Conservation (phyloP, 2,113 vertebrate genomes). For the Lycaon pictus region DNA sequence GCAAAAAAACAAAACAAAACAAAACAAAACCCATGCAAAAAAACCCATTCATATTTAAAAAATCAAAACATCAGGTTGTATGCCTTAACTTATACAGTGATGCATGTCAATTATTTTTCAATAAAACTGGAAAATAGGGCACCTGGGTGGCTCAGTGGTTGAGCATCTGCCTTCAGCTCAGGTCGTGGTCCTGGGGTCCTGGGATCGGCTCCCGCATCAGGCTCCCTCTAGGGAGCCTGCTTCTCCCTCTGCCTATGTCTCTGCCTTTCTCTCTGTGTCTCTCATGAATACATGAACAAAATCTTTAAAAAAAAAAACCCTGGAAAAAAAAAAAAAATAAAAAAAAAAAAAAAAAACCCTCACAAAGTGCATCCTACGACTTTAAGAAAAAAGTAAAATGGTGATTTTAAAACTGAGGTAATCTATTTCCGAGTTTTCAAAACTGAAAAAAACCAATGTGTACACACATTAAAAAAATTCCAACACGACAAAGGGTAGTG, state of each 20-base stretch:
- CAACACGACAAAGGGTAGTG: background rate
- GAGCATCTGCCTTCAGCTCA: too few species aligned
- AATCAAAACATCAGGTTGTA: background rate
- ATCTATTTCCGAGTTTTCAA: constrained; percentile 11
- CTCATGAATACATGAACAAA: too few species aligned
- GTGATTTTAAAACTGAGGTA: constrained; percentile 10
- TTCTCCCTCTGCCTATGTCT: too few species aligned
- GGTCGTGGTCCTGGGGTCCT: too few species aligned
- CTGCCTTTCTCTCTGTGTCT: too few species aligned
- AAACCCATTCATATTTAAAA: background rate
- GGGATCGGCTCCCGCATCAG: too few species aligned
- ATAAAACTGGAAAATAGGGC: background rate
- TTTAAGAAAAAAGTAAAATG: constrained; percentile 30
- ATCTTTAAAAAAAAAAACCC: too few species aligned
- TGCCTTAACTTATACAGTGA: background rate
- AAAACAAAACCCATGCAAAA: background rate
- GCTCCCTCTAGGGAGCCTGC: too few species aligned
- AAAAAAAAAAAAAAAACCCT: background rate
- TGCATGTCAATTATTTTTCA: background rate
- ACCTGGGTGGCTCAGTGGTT: too few species aligned
- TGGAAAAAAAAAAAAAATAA: background rate
- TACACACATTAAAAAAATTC: background rate
- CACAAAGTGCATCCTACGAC: background rate
- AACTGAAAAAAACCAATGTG: background rate
- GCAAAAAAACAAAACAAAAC: too few species aligned